Evolutionary conservation across 1,140 invertebrate genomes (phyloP).

Genomic region (Brachystomella parvula): DNA sequence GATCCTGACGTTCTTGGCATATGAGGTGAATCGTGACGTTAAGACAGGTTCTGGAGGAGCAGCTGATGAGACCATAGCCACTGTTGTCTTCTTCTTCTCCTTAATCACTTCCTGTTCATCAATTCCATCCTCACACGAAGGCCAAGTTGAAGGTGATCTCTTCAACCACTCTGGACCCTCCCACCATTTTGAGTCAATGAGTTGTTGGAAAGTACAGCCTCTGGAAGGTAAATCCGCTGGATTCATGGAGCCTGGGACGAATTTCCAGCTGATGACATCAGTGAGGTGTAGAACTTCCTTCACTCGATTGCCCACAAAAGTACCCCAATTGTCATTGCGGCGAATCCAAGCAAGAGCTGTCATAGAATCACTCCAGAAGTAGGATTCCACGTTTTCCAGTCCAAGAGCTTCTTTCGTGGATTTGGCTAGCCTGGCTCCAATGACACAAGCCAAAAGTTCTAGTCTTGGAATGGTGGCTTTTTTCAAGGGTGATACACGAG

Average conservation of each 20-base stretch:
- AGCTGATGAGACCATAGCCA: not conserved
- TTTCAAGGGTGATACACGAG: slow-evolving; percentile 15
- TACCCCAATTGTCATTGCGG: slow-evolving; percentile 26
- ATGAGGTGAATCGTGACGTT: not conserved
- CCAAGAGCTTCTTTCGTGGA: not conserved
- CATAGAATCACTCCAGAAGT: slow-evolving; percentile 40
- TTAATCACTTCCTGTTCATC: not conserved
- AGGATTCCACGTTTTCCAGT: not conserved
- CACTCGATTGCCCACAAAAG: slow-evolving; percentile 32
- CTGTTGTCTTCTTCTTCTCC: slow-evolving; percentile 1
- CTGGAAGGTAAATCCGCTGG: slow-evolving; percentile 32
- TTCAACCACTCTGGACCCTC: not conserved
- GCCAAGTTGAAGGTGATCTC: not conserved
- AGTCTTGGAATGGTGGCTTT: slow-evolving; percentile 11
- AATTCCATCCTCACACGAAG: not conserved
- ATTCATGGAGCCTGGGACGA: slow-evolving; percentile 24
- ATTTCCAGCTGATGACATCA: slow-evolving; percentile 17
- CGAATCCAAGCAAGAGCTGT: slow-evolving; percentile 39
- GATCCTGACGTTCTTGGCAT: not conserved
- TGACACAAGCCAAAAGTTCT: slow-evolving; percentile 18
- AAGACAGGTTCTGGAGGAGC: not conserved
- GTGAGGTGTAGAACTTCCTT: slow-evolving; percentile 28
- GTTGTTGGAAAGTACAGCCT: slow-evolving; percentile 8
- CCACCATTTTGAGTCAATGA: not conserved
- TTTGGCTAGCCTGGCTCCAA: slow-evolving; percentile 23